These are phyloP conservation scores for Drosophila varians DNA, from an alignment of 1,140 invertebrate species.

Conservation along the genomic window DNA sequence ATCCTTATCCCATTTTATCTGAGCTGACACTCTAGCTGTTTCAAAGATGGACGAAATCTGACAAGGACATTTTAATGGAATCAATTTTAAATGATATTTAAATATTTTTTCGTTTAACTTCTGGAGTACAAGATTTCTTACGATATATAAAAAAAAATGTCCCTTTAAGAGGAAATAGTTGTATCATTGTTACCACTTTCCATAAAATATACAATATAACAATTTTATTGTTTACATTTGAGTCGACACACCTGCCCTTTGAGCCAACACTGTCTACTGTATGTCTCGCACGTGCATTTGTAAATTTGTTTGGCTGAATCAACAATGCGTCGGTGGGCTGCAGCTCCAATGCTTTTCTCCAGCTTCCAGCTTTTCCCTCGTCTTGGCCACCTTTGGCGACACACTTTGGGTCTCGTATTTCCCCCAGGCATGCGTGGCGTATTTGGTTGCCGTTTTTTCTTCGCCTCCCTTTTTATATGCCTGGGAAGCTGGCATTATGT, in stretches of 20 bases:
- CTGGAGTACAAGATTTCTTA: too few species aligned
- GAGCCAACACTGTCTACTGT: constrained; percentile 1
- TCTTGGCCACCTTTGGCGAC: constrained; percentile 35
- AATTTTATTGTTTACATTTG: background rate
- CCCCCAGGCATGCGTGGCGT: constrained; percentile 46
- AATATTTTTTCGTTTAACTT: too few species aligned
- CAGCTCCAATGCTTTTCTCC: constrained; percentile 20
- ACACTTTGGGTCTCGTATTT: constrained; percentile 40
- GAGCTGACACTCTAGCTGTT: background rate
- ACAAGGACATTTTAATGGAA: background rate
- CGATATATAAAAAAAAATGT: too few species aligned
- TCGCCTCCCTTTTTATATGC: background rate
- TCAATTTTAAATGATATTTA: too few species aligned
- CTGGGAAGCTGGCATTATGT: constrained; percentile 47
- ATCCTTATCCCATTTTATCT: background rate
- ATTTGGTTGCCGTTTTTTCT: constrained; percentile 34
- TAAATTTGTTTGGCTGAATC: constrained; percentile 44
- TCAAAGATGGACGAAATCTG: background rate
- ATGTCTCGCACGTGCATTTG: constrained; percentile 29
- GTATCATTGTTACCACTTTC: background rate
- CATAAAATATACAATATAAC: background rate
- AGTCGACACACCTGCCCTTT: background rate
- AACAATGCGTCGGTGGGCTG: constrained; percentile 55
- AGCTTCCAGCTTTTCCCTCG: constrained; percentile 10
- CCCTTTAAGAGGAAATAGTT: too few species aligned